Evolutionary conservation across 2,113 vertebrate genomes (phyloP).

Genomic region (Python bivittatus): DNA sequence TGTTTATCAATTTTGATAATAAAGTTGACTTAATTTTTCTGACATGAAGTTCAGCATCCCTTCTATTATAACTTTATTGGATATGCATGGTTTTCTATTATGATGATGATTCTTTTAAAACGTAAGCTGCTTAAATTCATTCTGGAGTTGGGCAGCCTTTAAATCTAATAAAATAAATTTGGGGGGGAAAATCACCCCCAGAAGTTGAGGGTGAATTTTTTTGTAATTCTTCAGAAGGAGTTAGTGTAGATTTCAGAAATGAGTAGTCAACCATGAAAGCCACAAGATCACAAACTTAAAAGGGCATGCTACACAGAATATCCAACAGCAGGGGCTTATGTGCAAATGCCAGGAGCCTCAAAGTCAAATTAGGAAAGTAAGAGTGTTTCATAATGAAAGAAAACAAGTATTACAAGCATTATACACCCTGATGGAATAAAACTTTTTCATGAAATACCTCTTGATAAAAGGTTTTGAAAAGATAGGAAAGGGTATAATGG

Average conservation of each 20-base stretch:
- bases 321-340: not conserved
- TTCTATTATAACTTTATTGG: not conserved
- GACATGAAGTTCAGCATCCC: not conserved
- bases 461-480: not conserved
- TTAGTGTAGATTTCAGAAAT: not conserved
- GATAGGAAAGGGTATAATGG: not conserved
- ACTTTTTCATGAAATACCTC: not conserved
- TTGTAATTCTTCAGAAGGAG: too few relatives aligned
- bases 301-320: not conserved
- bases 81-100: not conserved
- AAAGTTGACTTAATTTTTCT: not conserved
- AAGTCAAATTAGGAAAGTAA: not conserved
- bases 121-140: not conserved
- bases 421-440: not conserved
- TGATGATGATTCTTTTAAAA: not conserved
- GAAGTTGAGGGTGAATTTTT: too few relatives aligned
- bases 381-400: not conserved
- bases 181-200: not conserved
- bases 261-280: not conserved
- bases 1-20: not conserved
- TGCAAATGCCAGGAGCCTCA: not conserved
- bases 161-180: not conserved
- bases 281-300: not conserved
- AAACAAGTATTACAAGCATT: not conserved
- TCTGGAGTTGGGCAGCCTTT: not conserved